These are phyloP conservation scores for Chelonus formosanus DNA, from an alignment of 2,888 invertebrate species.

Conservation along the genomic window DNA sequence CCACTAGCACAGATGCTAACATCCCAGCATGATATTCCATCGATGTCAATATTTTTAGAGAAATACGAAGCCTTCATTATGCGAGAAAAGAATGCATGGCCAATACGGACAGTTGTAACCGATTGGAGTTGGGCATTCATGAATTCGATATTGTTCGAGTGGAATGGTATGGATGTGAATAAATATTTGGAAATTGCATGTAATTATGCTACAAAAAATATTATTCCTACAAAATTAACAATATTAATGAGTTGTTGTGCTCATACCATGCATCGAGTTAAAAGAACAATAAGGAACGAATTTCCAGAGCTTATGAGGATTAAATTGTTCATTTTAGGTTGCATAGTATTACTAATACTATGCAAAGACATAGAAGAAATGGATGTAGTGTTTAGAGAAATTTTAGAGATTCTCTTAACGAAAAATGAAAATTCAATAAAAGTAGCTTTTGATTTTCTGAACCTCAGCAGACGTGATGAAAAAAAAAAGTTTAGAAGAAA, in stretches of 20 bases:
- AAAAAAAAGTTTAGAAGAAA: too few relatives aligned
- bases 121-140: slow-evolving; percentile 23
- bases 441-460: too few relatives aligned
- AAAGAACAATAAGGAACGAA: neutral
- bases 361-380: neutral
- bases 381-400: too few relatives aligned
- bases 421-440: too few relatives aligned
- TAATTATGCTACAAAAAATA: neutral
- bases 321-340: neutral
- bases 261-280: slow-evolving; percentile 1
- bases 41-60: too few relatives aligned
- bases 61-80: too few relatives aligned
- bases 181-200: neutral
- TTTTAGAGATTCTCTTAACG: too few relatives aligned
- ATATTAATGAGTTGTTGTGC: slow-evolving; percentile 7
- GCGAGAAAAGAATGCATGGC: slow-evolving; percentile 5
- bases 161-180: too few relatives aligned
- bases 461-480: too few relatives aligned
- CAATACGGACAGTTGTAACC: neutral
- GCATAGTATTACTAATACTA: slow-evolving; percentile 5
- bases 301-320: neutral
- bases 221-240: neutral
- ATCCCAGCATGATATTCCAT: too few relatives aligned
- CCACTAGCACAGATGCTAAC: too few relatives aligned
- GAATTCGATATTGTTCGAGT: slow-evolving; percentile 11